Evolutionary conservation across 2,797 vertebrate species (phyloP).

Genomic region (Anguilla obscura): DNA sequence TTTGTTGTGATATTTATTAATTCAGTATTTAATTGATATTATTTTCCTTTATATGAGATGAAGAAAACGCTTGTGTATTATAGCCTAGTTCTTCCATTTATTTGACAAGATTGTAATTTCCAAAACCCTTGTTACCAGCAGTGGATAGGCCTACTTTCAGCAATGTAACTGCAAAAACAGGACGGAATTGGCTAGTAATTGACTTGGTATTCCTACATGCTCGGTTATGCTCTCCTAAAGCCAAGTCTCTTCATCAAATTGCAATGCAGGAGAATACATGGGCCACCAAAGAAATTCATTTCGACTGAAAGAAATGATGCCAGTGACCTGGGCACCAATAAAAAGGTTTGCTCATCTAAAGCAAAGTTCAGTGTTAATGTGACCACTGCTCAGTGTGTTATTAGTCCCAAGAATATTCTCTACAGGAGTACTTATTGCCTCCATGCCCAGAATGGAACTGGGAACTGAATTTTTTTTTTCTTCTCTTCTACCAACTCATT

Average conservation of each 20-base stretch:
- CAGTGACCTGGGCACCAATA: not conserved
- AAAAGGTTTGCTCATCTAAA: not conserved
- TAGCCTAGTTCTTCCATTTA: not conserved
- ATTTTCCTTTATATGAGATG: not conserved
- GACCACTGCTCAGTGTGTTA: not conserved
- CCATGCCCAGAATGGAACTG: not conserved
- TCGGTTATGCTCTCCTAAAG: not conserved
- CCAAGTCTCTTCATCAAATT: not conserved
- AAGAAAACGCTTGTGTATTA: not conserved
- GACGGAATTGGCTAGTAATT: not conserved
- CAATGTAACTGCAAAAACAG: not conserved
- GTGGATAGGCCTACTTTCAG: not conserved
- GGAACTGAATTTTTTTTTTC: not conserved
- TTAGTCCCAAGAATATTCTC: not conserved
- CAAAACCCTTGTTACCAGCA: not conserved
- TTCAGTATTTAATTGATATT: not conserved
- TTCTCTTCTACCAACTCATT: constrained; percentile 18
- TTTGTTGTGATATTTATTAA: not conserved
- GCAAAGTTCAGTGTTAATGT: not conserved
- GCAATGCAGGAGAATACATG: not conserved
- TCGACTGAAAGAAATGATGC: not conserved
- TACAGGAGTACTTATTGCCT: not conserved
- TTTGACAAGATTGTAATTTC: not conserved
- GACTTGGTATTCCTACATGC: not conserved
- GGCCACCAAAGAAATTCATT: not conserved